phyloP scores from a whole-genome alignment of 1,140 invertebrate species.

The Xylocopa sonorina region DNA sequence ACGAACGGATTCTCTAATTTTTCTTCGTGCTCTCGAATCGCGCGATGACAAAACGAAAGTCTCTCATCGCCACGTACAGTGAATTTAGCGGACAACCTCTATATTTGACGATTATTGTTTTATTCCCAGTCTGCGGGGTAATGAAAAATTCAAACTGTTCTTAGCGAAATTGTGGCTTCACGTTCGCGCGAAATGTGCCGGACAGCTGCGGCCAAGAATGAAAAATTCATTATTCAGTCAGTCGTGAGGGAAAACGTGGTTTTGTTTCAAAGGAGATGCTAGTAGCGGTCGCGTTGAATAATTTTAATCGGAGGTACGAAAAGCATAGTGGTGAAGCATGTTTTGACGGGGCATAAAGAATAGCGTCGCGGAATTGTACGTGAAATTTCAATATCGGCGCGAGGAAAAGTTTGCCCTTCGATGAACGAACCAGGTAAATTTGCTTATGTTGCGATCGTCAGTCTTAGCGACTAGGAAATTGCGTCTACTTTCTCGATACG shows the following conservation, averaged over 20 bases:
- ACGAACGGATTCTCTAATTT: too few relatives aligned
- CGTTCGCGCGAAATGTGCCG: neutral
- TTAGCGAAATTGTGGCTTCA: too few relatives aligned
- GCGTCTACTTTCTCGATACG: conserved; percentile 3
- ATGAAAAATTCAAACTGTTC: neutral
- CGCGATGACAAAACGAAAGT: too few relatives aligned
- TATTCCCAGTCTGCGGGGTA: neutral
- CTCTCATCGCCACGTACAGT: too few relatives aligned
- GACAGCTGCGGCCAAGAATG: neutral
- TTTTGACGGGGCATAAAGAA: too few relatives aligned
- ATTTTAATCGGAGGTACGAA: too few relatives aligned
- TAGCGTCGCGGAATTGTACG: neutral
- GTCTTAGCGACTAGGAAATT: neutral
- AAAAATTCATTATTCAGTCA: neutral
- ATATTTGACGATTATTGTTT: too few relatives aligned
- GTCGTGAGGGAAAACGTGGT: neutral
- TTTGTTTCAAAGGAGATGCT: neutral
- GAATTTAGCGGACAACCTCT: too few relatives aligned
- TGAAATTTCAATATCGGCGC: neutral
- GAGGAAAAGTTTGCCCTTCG: neutral
- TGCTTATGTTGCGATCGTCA: neutral
- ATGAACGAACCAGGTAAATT: neutral
- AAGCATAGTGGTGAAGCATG: too few relatives aligned
- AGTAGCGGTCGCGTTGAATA: neutral
- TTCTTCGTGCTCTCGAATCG: too few relatives aligned